Percentiles rank a stretch among this genome's conserved stretches.
These are phyloP conservation scores for Dermolepida albohirtum DNA, from an alignment of 2,888 invertebrate species.

Conservation along the genomic window DNA sequence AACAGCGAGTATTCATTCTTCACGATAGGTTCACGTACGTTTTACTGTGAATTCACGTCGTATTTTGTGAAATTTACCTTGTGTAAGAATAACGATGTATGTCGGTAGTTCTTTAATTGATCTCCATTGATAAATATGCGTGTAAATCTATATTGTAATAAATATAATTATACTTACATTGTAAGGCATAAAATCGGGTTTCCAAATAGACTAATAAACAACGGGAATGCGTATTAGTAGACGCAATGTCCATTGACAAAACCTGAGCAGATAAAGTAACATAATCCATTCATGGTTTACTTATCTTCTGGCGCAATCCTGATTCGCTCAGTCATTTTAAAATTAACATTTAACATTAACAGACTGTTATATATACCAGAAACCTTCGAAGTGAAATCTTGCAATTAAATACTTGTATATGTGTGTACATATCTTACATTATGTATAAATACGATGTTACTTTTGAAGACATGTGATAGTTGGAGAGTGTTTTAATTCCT, in stretches of 20 bases:
- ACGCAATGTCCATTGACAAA: conserved; percentile 15
- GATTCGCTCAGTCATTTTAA: conserved; percentile 34
- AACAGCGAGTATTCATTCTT: no score
- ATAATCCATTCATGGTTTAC: conserved; percentile 40
- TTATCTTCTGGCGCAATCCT: conserved; percentile 40
- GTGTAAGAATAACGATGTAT: no score
- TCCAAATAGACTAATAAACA: no score
- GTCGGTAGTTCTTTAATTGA: no score
- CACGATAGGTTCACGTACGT: no score
- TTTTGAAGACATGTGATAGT: conserved; percentile 37
- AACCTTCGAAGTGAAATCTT: conserved; percentile 35
- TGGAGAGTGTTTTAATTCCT: conserved; percentile 36
- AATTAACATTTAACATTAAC: conserved; percentile 40
- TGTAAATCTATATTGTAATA: no score
- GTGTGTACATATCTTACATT: conserved; percentile 38
- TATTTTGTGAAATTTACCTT: no score
- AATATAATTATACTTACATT: no score
- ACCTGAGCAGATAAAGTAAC: conserved; percentile 28
- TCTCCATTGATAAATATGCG: no score
- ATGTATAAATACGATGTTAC: conserved; percentile 38
- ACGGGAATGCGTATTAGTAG: background rate
- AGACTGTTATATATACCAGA: conserved; percentile 35
- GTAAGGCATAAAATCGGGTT: no score
- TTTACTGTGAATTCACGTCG: no score
- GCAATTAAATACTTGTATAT: conserved; percentile 39